A percentile compares a stretch with the other conserved stretches of the same genome.
These are phyloP conservation scores for Mystacornis crossleyi DNA, from an alignment of 2,113 vertebrate genomes.

Conservation along the genomic window DNA sequence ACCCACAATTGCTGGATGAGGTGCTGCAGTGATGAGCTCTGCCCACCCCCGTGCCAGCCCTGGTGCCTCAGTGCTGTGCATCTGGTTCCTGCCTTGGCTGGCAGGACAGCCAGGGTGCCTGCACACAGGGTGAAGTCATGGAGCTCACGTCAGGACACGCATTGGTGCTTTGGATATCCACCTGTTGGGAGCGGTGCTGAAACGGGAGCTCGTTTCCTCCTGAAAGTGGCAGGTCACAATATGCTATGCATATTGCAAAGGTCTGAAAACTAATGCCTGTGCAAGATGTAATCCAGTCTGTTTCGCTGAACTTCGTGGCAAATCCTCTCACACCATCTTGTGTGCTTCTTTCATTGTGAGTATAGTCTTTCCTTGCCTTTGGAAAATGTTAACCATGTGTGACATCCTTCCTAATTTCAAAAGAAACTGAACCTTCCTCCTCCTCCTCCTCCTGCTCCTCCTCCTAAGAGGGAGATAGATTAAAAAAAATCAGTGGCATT, in stretches of 20 bases:
- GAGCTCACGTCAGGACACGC: fast-evolving
- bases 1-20: not conserved
- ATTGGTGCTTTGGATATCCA: not conserved
- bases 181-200: not conserved
- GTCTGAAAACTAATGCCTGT: conserved; percentile 45
- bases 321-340: not conserved
- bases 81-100: not conserved
- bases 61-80: fast-evolving
- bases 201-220: not conserved
- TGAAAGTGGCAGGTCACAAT: not conserved
- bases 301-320: not conserved
- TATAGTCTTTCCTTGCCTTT: conserved; percentile 38
- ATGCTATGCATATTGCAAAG: conserved; percentile 57
- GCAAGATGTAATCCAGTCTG: not conserved
- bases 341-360: not conserved
- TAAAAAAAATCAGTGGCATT: not conserved
- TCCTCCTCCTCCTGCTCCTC: not conserved
- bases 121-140: not conserved
- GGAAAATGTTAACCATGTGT: conserved; percentile 22
- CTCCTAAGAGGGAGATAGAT: not conserved
- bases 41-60: not conserved
- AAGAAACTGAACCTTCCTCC: not conserved
- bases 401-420: not conserved
- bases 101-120: not conserved
- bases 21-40: not conserved